These are phyloP conservation scores for Echinarachnius parma DNA, from an alignment of 53 echinoderm and acorn worm genomes.

Conservation along the genomic window DNA sequence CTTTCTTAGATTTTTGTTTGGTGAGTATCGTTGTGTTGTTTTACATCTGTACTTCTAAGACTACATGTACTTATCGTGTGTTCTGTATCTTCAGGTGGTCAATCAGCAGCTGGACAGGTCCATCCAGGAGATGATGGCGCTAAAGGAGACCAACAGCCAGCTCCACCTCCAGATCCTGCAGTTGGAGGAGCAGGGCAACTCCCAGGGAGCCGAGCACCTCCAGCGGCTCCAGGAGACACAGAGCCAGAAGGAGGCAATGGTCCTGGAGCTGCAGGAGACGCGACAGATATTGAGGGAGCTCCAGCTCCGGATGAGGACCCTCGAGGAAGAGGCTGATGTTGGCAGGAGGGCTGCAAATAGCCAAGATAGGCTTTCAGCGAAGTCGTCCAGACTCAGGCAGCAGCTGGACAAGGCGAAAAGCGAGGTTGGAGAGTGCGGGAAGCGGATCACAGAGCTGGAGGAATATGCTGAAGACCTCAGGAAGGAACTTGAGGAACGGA, in stretches of 20 bases:
- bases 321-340: conserved; percentile 47
- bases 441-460: conserved; percentile 35
- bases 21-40: too few species aligned
- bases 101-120: conserved; percentile 64
- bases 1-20: too few species aligned
- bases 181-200: conserved; percentile 33
- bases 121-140: conserved; percentile 51
- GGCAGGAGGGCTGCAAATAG: neutral
- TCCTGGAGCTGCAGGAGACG: conserved; percentile 34
- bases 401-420: conserved; percentile 38
- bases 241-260: conserved; percentile 17
- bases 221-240: conserved; percentile 48
- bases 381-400: conserved; percentile 43
- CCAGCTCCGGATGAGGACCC: conserved; percentile 42
- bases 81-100: conserved; percentile 58
- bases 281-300: conserved; percentile 61
- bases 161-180: conserved; percentile 34
- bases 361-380: conserved; percentile 32
- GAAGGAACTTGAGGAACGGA: conserved; percentile 36
- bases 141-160: conserved; percentile 51
- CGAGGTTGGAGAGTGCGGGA: conserved; percentile 43
- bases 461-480: conserved; percentile 32
- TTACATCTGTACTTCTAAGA: neutral
- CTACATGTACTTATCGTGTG: neutral
- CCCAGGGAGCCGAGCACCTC: conserved; percentile 33